These are phyloP conservation scores for Lepidurus arcticus DNA, from an alignment of 1,140 invertebrate genomes.

Conservation along the genomic window DNA sequence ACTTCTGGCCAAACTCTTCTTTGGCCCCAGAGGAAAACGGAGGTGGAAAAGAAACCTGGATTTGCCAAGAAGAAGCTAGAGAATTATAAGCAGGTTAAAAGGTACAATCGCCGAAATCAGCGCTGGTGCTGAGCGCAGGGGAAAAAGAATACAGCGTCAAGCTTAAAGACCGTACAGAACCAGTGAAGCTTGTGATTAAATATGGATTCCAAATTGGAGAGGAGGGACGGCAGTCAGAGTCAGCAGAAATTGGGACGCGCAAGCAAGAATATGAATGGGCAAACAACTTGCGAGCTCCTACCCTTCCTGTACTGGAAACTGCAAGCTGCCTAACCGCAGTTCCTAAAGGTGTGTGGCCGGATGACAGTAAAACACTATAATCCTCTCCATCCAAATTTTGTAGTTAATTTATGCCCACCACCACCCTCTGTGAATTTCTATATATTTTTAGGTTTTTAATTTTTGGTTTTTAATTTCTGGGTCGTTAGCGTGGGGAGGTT, in stretches of 20 bases:
- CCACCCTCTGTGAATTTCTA: no score
- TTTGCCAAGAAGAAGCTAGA: not conserved
- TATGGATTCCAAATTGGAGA: constrained; percentile 6
- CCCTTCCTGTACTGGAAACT: not conserved
- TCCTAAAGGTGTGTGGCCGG: not conserved
- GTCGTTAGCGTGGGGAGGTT: no score
- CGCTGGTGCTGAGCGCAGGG: not conserved
- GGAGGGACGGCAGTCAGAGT: not conserved
- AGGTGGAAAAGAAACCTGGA: not conserved
- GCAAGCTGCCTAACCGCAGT: not conserved
- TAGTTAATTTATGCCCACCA: not conserved
- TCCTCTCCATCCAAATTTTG: not conserved
- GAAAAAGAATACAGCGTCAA: not conserved
- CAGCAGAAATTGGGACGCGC: constrained; percentile 7
- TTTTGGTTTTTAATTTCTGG: no score
- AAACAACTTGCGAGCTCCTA: not conserved
- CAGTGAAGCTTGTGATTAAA: constrained; percentile 22
- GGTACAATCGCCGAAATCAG: not conserved
- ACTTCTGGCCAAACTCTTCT: not conserved
- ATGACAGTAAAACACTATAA: not conserved
- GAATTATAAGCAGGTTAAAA: not conserved
- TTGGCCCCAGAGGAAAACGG: not conserved
- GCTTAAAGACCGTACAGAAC: constrained; percentile 10
- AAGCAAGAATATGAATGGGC: constrained; percentile 15
- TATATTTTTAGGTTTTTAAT: no score